Conservation (phyloP, 2,888 invertebrate genomes). For the Nephrotoma guestfalica region DNA sequence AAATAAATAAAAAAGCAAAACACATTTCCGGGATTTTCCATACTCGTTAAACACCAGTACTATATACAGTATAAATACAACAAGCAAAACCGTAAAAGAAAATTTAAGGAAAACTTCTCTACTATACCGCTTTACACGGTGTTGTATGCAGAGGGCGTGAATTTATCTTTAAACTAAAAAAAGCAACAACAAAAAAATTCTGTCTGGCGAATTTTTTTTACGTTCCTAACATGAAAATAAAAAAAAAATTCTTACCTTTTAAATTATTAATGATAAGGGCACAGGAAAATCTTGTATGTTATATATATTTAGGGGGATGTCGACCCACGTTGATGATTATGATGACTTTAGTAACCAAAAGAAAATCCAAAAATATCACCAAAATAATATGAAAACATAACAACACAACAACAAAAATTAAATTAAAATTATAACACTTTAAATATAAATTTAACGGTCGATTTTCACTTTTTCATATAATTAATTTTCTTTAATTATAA, state of each 20-base stretch:
- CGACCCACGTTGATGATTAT: background rate
- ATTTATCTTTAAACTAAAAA: background rate
- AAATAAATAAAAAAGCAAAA: background rate
- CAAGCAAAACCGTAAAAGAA: background rate
- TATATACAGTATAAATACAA: background rate
- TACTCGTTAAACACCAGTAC: background rate
- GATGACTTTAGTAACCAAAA: background rate
- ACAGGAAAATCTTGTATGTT: background rate
- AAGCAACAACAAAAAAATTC: background rate
- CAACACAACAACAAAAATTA: background rate
- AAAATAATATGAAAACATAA: background rate
- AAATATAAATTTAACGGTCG: background rate
- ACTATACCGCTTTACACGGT: background rate
- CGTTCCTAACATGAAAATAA: background rate
- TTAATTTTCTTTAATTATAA: background rate
- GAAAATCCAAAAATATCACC: background rate
- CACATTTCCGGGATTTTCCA: background rate
- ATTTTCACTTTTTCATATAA: background rate
- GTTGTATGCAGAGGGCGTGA: background rate
- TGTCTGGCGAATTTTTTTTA: background rate
- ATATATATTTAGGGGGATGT: background rate
- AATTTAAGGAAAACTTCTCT: background rate
- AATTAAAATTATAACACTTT: background rate
- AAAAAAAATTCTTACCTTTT: background rate
- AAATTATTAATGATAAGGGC: background rate